Base-by-base conservation (phyloP, 2,888 invertebrate genomes). In the Acanthosepion pharaonis region DNA sequence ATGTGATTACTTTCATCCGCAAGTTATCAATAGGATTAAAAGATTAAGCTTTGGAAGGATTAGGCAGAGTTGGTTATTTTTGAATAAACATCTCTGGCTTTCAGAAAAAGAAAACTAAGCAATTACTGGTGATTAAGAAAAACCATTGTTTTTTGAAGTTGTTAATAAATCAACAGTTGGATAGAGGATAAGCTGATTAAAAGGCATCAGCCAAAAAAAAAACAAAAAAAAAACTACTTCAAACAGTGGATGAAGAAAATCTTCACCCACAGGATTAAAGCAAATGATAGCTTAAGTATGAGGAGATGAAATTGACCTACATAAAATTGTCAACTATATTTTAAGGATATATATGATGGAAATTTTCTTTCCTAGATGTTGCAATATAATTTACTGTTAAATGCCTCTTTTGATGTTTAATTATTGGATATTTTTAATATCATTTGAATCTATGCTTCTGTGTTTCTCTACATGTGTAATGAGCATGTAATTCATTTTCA, bases 81-180 rank as follows among this genome's bases (percentile, higher is more conserved):
- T n/a, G 18, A 33, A 78, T 78, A 33, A 78, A 78, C 78, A 33
- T n/a, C 6, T 5, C 23, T 59, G 59, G 59, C 59, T 59, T 59
- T 59, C 5, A 59, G 25, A 23, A 59, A 5, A 20, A 23, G 59
- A 59, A 59, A 59, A 11, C n/a, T n/a, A 78, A 15, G 78, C 78
- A 78, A 78, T 78, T 78, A 23, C n/a, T 5, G n/a, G 25, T 11
- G 78, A 78, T 78, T 78, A 78, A 33, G n/a, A 1, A 9, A 78
- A 33, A 15, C n/a, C 78, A n/a, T 78, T 78, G 78, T 78, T 78
- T 78, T 55, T 78, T n/a, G 15, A n/a, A n/a, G n/a, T n/a, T 78
- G 78, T n/a, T 78, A 78, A 78, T 78, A 78, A 78, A 78, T 78
- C n/a, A 64, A n/a, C 78, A n/a, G 11, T 78, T 78, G n/a, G n/a